phyloP scores from a whole-genome alignment of 2,888 invertebrate species.

The Chirona hameri region DNA sequence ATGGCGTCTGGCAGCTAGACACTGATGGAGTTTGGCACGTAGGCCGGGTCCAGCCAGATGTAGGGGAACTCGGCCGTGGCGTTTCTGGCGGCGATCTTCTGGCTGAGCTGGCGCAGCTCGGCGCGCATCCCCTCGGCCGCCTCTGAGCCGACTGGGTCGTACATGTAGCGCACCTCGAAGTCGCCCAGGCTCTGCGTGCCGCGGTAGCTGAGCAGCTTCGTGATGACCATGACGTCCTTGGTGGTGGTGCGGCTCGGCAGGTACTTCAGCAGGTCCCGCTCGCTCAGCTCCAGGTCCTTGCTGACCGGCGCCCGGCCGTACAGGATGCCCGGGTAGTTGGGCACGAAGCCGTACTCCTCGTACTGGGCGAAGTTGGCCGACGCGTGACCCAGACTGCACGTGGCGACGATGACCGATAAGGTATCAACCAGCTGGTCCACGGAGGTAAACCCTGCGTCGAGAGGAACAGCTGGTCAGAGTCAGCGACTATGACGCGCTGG shows the following conservation, averaged over 20 bases:
- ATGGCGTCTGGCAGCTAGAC: too few relatives aligned
- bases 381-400: conserved; percentile 44
- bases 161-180: conserved; percentile 50
- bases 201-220: conserved; percentile 47
- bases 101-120: conserved; percentile 45
- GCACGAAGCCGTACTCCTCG: conserved; percentile 45
- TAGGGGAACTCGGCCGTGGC: conserved; percentile 45
- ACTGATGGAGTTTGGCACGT: conserved; percentile 50
- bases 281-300: conserved; percentile 44
- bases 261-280: conserved; percentile 45
- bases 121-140: conserved; percentile 46
- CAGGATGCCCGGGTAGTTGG: conserved; percentile 45
- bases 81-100: conserved; percentile 47
- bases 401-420: conserved; percentile 43
- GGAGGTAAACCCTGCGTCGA: not conserved
- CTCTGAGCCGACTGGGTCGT: conserved; percentile 45
- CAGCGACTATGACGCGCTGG: not conserved
- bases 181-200: conserved; percentile 49
- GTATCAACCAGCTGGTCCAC: conserved; percentile 37
- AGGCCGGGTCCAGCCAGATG: conserved; percentile 48
- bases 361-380: conserved; percentile 46
- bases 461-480: not conserved
- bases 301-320: conserved; percentile 41
- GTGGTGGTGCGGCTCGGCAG: conserved; percentile 47
- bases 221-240: conserved; percentile 49